phyloP scores from a whole-genome alignment of 2,888 invertebrate genomes.

The Sepiola atlantica region DNA sequence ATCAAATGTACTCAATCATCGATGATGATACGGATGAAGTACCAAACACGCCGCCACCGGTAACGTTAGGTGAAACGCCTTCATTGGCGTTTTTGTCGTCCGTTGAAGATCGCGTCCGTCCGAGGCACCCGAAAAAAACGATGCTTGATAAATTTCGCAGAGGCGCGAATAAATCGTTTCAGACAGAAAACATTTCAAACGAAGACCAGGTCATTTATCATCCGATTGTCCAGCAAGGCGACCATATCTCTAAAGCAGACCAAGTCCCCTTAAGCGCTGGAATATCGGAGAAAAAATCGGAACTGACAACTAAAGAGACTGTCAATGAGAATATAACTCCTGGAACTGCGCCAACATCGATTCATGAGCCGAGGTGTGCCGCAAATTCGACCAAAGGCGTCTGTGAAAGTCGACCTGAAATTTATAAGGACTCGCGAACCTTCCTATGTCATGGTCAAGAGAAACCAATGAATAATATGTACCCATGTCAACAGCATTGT shows the following conservation, averaged over 20 bases:
- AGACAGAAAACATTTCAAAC: not conserved
- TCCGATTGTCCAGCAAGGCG: not conserved
- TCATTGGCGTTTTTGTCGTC: not conserved
- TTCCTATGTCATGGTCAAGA: not conserved
- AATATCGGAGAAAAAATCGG: not conserved
- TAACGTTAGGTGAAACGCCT: not conserved
- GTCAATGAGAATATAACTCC: not conserved
- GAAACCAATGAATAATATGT: not conserved
- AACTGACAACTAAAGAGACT: not conserved
- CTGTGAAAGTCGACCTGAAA: not conserved
- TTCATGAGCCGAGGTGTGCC: not conserved
- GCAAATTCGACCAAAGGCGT: not conserved
- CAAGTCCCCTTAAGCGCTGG: not conserved
- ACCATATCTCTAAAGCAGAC: not conserved
- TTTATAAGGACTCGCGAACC: not conserved
- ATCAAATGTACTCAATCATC: not conserved
- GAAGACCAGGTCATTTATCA: not conserved
- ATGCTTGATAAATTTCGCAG: not conserved
- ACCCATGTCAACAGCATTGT: not conserved
- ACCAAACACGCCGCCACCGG: not conserved
- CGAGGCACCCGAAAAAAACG: conserved; percentile 17
- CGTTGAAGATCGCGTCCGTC: no score
- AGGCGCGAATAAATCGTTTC: not conserved
- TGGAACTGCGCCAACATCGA: not conserved
- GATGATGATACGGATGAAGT: not conserved